Conservation (phyloP, 2,888 invertebrate genomes). For the Schizaphis graminum region DNA sequence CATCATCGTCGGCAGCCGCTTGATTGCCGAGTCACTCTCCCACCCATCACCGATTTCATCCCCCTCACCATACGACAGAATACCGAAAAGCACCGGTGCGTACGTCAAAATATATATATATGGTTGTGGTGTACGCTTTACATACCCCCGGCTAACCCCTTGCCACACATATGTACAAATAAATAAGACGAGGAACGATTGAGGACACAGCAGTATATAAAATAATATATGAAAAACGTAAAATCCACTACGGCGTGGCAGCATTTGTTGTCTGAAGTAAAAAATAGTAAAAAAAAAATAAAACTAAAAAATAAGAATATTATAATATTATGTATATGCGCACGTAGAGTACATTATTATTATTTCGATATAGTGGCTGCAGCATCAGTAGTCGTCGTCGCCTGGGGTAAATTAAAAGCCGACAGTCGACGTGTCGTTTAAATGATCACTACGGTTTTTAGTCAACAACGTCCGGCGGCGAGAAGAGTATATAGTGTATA, state of each 20-base stretch:
- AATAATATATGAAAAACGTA: not conserved
- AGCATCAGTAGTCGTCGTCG: not conserved
- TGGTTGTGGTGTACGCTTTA: not conserved
- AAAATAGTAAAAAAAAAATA: not conserved
- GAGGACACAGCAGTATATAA: not conserved
- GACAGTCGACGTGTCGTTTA: conserved; percentile 18
- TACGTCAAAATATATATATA: conserved; percentile 10
- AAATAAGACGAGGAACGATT: not conserved
- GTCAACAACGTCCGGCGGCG: conserved; percentile 39
- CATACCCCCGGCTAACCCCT: not conserved
- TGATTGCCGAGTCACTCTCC: conserved; percentile 31
- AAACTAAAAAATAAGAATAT: not conserved
- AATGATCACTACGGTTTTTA: conserved; percentile 39
- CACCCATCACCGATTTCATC: not conserved
- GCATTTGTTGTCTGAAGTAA: not conserved
- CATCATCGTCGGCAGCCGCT: conserved; percentile 28
- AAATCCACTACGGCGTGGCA: not conserved
- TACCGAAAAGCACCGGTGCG: not conserved
- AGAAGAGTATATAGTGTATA: not conserved
- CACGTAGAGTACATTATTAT: not conserved
- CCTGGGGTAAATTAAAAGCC: conserved; percentile 40
- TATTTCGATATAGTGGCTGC: not conserved
- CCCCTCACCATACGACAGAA: not conserved
- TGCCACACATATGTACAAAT: not conserved
- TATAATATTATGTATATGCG: not conserved